phyloP scores from a whole-genome alignment of 92 coral and sea anemone genomes.

The Actinostola sp. region DNA sequence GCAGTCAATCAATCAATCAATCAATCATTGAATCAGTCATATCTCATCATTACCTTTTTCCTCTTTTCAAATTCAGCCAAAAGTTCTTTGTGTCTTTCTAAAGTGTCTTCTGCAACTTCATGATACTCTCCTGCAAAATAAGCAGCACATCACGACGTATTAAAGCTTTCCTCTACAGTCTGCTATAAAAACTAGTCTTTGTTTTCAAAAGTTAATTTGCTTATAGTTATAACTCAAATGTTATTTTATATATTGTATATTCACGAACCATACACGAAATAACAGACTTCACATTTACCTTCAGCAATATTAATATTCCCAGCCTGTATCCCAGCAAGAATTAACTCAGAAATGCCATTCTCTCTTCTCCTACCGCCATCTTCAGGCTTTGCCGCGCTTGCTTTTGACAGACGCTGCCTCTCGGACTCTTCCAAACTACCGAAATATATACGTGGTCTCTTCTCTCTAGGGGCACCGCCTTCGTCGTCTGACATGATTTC shows the following conservation, averaged over 20 bases:
- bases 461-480: conserved; percentile 72
- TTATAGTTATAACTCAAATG: neutral
- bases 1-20: neutral
- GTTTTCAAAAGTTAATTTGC: neutral
- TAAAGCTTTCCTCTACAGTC: neutral
- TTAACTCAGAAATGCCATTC: conserved; percentile 64
- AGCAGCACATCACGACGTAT: neutral
- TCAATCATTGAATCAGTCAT: neutral
- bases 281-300: conserved; percentile 47
- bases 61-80: conserved; percentile 95
- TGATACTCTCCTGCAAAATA: conserved; percentile 78
- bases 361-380: conserved; percentile 55
- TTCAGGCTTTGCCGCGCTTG: conserved; percentile 45
- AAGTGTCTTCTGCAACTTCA: conserved; percentile 85
- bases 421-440: conserved; percentile 95
- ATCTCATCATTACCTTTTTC: conserved; percentile 67
- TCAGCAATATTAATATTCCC: conserved; percentile 94
- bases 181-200: neutral
- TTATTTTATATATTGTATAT: neutral
- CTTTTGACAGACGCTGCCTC: conserved; percentile 75
- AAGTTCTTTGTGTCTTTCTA: conserved; percentile 87
- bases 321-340: conserved; percentile 83
- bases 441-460: conserved; percentile 84
- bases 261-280: neutral
- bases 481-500: conserved; percentile 94